These are phyloP conservation scores for Spodoptera picta DNA, from an alignment of 2,888 invertebrate genomes.

Conservation along the genomic window DNA sequence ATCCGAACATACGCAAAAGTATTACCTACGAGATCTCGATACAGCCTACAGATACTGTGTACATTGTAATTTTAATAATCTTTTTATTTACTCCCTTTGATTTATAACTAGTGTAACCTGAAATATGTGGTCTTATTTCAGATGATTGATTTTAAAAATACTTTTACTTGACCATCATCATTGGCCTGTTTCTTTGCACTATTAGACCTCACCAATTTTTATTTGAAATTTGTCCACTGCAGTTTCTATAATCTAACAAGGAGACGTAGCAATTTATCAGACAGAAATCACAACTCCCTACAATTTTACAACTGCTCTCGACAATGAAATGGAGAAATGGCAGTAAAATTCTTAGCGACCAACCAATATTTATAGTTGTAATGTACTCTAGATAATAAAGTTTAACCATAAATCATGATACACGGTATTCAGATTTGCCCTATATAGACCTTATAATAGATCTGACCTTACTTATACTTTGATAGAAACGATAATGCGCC, in stretches of 20 bases:
- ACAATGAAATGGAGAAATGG: constrained; percentile 32
- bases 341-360: constrained; percentile 33
- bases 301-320: background rate
- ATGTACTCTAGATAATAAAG: constrained; percentile 36
- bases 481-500: constrained; percentile 49
- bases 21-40: no score
- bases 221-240: background rate
- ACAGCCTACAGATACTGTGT: no score
- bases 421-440: constrained; percentile 50
- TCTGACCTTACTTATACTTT: constrained; percentile 50
- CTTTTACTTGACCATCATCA: background rate
- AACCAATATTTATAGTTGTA: constrained; percentile 37
- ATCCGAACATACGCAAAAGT: no score
- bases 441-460: constrained; percentile 46
- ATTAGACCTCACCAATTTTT: background rate
- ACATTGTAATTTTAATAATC: no score
- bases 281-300: no score
- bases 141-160: background rate
- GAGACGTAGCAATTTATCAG: no score
- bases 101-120: no score
- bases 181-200: background rate
- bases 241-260: no score
- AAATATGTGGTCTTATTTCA: background rate
- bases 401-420: constrained; percentile 47
- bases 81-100: no score